Percentiles rank a stretch among this genome's conserved stretches.
Evolutionary conservation across 2,888 invertebrate species (phyloP).

Genomic region (Oconnorella tubifera): DNA sequence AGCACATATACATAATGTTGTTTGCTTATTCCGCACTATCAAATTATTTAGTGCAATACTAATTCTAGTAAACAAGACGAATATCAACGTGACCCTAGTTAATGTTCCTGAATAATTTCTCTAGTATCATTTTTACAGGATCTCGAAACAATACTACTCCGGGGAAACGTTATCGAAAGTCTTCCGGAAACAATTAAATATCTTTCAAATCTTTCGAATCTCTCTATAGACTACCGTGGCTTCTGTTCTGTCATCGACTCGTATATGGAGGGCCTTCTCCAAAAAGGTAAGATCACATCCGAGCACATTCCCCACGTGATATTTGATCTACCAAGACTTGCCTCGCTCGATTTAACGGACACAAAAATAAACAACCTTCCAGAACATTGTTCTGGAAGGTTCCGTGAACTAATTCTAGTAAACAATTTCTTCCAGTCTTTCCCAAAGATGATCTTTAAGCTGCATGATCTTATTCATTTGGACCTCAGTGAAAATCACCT

Average conservation of each 20-base stretch:
- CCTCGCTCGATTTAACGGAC: constrained; percentile 48
- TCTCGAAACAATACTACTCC: constrained; percentile 51
- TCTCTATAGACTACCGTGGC: constrained; percentile 48
- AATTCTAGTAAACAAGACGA: too few relatives aligned
- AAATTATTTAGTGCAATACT: too few relatives aligned
- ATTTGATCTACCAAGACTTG: constrained; percentile 51
- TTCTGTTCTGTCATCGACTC: constrained; percentile 49
- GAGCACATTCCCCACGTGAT: constrained; percentile 55
- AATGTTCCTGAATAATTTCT: too few relatives aligned
- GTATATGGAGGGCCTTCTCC: constrained; percentile 51
- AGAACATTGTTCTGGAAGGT: constrained; percentile 39
- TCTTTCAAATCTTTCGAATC: constrained; percentile 46
- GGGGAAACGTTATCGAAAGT: constrained; percentile 54
- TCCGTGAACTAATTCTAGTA: constrained; percentile 46
- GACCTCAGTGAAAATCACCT: constrained; percentile 50
- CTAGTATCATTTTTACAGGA: too few relatives aligned
- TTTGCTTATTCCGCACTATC: too few relatives aligned
- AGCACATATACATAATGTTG: too few relatives aligned
- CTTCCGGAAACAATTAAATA: constrained; percentile 54
- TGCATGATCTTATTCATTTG: constrained; percentile 41
- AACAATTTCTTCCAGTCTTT: constrained; percentile 43
- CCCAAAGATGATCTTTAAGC: constrained; percentile 36
- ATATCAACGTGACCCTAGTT: too few relatives aligned
- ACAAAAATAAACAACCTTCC: constrained; percentile 53
- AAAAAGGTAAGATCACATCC: constrained; percentile 53